A percentile compares a stretch with the other conserved stretches of the same genome.
phyloP scores from a whole-genome alignment of 2,113 vertebrate species.

The Paracanthobrama guichenoti region DNA sequence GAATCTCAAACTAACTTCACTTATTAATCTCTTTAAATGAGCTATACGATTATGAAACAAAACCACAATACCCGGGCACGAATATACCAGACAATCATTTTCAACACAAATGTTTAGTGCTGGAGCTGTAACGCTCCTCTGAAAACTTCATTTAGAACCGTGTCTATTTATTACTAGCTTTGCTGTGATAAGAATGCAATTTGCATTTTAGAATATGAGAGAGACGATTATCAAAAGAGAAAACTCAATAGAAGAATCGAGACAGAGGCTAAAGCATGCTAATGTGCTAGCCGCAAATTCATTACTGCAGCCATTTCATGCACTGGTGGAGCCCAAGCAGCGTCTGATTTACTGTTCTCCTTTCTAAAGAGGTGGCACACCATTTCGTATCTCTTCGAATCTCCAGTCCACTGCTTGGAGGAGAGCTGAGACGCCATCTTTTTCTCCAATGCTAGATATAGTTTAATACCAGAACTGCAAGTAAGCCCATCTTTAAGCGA shows the following conservation, averaged over 20 bases:
- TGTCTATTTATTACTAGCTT: conserved; percentile 21
- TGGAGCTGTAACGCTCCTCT: background rate
- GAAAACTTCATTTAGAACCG: background rate
- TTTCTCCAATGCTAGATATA: background rate
- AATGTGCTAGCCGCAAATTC: conserved; percentile 48
- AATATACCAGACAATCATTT: background rate
- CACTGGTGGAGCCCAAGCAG: conserved; percentile 47
- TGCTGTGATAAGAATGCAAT: conserved; percentile 28
- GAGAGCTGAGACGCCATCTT: conserved; percentile 28
- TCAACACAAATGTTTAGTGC: background rate
- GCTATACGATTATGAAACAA: background rate
- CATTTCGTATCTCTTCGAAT: background rate
- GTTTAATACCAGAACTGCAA: background rate
- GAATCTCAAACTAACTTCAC: background rate
- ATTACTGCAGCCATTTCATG: conserved; percentile 54
- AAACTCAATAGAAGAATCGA: conserved; percentile 40
- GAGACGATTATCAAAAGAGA: conserved; percentile 21
- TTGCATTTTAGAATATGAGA: conserved; percentile 40
- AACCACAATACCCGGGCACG: background rate
- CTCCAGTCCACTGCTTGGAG: background rate
- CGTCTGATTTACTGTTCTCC: conserved; percentile 43
- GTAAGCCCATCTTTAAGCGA: background rate
- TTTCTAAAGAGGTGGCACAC: background rate
- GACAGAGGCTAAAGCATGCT: conserved; percentile 33
- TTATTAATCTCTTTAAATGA: background rate